Conservation (phyloP, 2,888 invertebrate species). For the Malthinus flaveolus region DNA sequence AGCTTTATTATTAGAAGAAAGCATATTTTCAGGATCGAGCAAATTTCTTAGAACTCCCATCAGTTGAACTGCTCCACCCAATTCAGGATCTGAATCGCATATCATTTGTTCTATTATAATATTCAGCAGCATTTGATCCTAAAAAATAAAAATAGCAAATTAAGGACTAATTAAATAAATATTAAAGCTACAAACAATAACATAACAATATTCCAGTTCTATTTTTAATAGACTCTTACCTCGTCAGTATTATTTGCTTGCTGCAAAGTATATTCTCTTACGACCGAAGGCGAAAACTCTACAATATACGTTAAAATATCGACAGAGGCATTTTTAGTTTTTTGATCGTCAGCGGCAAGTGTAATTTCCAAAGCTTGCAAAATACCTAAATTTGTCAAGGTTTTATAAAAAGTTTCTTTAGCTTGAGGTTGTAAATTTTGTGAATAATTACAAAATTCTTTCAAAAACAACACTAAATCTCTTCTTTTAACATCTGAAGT, state of each 20-base stretch:
- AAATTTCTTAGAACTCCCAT: constrained; percentile 92
- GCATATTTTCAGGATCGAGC: constrained; percentile 97
- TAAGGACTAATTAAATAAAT: not conserved
- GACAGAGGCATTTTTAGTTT: constrained; percentile 95
- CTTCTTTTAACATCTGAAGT: constrained; percentile 83
- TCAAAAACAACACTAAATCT: constrained; percentile 95
- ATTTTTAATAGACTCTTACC: constrained; percentile 58
- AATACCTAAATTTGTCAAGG: constrained; percentile 84
- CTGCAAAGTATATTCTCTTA: constrained; percentile 94
- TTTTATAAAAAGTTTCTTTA: constrained; percentile 97
- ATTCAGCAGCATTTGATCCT: constrained; percentile 94
- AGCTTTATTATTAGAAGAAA: constrained; percentile 88
- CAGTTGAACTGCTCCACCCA: constrained; percentile 96
- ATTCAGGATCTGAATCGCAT: constrained; percentile 93
- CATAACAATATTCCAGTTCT: not conserved
- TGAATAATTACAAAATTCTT: constrained; percentile 99
- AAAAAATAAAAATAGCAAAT: constrained; percentile 47
- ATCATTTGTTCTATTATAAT: constrained; percentile 99
- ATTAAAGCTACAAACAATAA: constrained; percentile 4
- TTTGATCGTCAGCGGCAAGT: constrained; percentile 86
- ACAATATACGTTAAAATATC: constrained; percentile 98
- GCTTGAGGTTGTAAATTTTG: constrained; percentile 97
- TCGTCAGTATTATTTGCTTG: constrained; percentile 89
- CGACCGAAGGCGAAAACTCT: constrained; percentile 96
- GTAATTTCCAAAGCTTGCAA: constrained; percentile 89